phyloP scores from a whole-genome alignment of 2,113 vertebrate species.

The Todiramphus saurophagus region DNA sequence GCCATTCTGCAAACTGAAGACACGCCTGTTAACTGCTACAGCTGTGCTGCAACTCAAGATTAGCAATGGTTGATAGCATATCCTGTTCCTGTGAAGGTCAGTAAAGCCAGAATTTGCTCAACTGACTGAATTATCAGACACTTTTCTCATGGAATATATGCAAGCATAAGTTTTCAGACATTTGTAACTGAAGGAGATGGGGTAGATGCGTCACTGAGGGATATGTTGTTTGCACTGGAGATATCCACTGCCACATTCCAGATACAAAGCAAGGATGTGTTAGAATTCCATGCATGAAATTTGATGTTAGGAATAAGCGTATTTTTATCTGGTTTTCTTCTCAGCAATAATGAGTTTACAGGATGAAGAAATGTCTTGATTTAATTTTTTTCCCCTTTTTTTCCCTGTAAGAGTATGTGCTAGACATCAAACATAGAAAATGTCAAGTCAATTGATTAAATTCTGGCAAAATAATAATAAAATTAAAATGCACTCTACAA shows the following conservation, averaged over 20 bases:
- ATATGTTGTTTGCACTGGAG: neutral
- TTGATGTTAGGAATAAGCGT: neutral
- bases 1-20: neutral
- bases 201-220: neutral
- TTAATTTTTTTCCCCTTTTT: neutral
- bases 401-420: neutral
- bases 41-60: neutral
- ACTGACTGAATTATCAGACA: neutral
- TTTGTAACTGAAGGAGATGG: neutral
- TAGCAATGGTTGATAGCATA: neutral
- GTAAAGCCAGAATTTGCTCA: neutral
- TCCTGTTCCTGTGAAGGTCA: neutral
- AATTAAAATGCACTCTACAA: neutral
- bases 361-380: neutral
- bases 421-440: neutral
- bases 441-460: neutral
- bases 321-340: neutral
- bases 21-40: neutral
- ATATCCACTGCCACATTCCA: neutral
- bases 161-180: neutral
- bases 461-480: neutral
- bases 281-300: neutral
- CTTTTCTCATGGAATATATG: neutral
- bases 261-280: neutral
- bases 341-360: neutral